These are phyloP conservation scores for Helicolenus hilgendorfi DNA, from an alignment of 2,797 vertebrate genomes.

Conservation along the genomic window DNA sequence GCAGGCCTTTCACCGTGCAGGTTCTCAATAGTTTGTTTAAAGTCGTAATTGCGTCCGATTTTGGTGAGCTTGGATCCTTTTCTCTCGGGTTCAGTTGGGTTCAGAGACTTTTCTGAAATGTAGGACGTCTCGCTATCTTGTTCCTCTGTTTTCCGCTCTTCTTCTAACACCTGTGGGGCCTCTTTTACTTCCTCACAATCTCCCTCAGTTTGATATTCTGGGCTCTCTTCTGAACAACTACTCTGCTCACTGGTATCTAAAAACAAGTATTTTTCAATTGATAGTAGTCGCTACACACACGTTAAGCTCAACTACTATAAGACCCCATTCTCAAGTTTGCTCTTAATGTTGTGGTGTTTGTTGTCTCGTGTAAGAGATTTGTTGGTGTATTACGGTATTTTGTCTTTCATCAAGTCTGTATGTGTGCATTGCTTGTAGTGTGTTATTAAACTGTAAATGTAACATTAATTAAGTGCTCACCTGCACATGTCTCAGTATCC, in stretches of 20 bases:
- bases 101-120: background rate
- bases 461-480: background rate
- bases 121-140: background rate
- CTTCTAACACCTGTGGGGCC: background rate
- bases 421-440: background rate
- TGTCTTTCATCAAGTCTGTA: background rate
- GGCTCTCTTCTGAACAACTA: background rate
- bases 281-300: background rate
- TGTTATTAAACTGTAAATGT: background rate
- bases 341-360: background rate
- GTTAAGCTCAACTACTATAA: background rate
- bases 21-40: conserved; percentile 80
- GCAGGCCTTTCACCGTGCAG: conserved; percentile 81
- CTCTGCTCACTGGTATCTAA: conserved; percentile 4
- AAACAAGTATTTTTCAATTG: conserved; percentile 1
- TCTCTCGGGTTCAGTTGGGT: background rate
- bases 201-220: background rate
- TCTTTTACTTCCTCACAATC: background rate
- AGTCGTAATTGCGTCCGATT: conserved; percentile 49
- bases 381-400: background rate
- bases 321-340: background rate
- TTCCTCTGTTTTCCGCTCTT: background rate
- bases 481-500: background rate
- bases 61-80: background rate
- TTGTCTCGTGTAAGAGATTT: background rate